A percentile compares a stretch with the other conserved stretches of the same genome.
Evolutionary conservation across 2,113 vertebrate genomes (phyloP).

Genomic region (Aphelocoma coerulescens): DNA sequence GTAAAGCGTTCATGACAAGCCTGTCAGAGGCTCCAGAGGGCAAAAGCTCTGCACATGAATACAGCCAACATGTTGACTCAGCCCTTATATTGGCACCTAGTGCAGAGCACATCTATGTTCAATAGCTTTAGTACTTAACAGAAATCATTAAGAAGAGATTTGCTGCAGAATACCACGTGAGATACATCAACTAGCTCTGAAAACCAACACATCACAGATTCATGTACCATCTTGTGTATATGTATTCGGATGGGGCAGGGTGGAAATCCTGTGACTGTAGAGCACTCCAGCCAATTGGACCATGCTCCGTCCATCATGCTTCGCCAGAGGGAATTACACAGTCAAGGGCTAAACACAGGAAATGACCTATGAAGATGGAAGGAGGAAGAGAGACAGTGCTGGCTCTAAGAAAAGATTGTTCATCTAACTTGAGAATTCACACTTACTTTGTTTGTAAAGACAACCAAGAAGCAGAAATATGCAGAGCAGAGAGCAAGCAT

Average conservation of each 20-base stretch:
- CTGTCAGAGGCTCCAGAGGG: background rate
- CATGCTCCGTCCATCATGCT: background rate
- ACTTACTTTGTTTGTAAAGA: background rate
- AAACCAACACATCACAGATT: background rate
- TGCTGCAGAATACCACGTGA: background rate
- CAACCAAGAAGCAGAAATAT: background rate
- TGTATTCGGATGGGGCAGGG: background rate
- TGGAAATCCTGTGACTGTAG: background rate
- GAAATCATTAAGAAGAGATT: background rate
- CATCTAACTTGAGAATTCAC: background rate
- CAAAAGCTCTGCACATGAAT: background rate
- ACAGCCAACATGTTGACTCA: background rate
- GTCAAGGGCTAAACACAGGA: background rate
- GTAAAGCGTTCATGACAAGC: background rate
- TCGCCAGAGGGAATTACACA: background rate
- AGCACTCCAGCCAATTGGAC: background rate
- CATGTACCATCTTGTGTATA: fast-evolving
- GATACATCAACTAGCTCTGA: background rate
- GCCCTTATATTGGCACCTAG: fast-evolving
- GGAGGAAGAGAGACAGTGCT: background rate
- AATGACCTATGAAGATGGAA: background rate
- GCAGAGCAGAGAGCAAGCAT: background rate
- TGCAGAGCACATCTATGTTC: background rate
- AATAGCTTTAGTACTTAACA: background rate
- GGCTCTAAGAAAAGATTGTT: background rate